phyloP scores from a whole-genome alignment of 1,140 invertebrate species.

The Brachionus calyciflorus region DNA sequence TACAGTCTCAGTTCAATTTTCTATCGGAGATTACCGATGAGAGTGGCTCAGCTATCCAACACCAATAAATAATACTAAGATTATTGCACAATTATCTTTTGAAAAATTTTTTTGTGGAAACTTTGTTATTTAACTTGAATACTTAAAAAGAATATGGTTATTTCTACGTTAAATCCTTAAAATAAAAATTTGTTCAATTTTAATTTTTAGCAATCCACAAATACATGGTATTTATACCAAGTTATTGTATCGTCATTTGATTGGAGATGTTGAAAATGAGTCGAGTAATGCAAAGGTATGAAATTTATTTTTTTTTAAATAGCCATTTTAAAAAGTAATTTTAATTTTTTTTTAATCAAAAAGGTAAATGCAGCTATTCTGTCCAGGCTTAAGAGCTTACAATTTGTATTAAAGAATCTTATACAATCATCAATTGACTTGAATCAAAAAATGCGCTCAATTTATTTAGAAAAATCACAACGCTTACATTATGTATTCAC shows the following conservation, averaged over 20 bases:
- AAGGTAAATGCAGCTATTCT: constrained; percentile 10
- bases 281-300: constrained; percentile 29
- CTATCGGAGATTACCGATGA: no score
- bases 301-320: no score
- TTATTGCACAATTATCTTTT: no score
- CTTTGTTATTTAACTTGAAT: no score
- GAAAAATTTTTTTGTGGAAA: no score
- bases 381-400: neutral
- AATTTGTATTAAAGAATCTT: neutral
- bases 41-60: no score
- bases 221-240: constrained; percentile 28
- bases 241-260: constrained; percentile 31
- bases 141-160: no score
- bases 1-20: no score
- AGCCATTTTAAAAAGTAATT: no score
- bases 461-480: constrained; percentile 58
- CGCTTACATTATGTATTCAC: constrained; percentile 60
- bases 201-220: neutral
- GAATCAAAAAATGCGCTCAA: constrained; percentile 52
- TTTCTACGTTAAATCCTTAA: no score
- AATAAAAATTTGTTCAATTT: neutral
- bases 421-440: constrained; percentile 45
- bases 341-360: neutral
- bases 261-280: constrained; percentile 41
- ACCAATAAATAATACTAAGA: no score